These are phyloP conservation scores for Cyprinodon variegatus DNA, from an alignment of 2,113 vertebrate genomes.

Conservation along the genomic window DNA sequence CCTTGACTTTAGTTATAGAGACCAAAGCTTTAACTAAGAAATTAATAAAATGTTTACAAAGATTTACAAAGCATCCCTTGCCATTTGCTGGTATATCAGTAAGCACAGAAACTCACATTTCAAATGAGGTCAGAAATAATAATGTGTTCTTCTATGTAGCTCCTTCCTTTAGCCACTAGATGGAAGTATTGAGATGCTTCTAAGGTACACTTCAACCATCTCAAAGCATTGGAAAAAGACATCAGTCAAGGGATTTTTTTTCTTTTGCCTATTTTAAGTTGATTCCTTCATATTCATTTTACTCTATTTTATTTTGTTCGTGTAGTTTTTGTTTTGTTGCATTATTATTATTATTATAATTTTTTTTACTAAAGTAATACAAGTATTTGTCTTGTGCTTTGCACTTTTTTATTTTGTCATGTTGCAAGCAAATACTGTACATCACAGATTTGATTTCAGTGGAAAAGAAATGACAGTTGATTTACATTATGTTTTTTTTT, in stretches of 20 bases:
- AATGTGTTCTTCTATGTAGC: background rate
- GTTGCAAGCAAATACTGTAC: background rate
- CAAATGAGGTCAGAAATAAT: background rate
- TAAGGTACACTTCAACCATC: background rate
- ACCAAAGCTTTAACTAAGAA: background rate
- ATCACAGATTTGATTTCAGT: background rate
- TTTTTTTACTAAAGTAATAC: background rate
- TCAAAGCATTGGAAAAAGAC: background rate
- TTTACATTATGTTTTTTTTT: background rate
- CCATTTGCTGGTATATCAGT: background rate
- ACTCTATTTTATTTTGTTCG: background rate
- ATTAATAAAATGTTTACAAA: background rate
- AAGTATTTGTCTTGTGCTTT: background rate
- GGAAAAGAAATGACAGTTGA: background rate
- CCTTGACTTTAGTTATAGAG: background rate
- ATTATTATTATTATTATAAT: too few relatives aligned
- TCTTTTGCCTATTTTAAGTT: too few relatives aligned
- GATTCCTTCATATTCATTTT: background rate
- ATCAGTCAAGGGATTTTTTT: too few relatives aligned
- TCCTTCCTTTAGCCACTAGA: slow-evolving; percentile 51
- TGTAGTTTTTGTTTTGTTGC: background rate
- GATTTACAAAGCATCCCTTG: background rate
- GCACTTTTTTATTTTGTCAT: background rate
- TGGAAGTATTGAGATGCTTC: slow-evolving; percentile 14
- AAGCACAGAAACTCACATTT: background rate